phyloP scores from a whole-genome alignment of 2,797 vertebrate genomes.

The Anableps anableps region DNA sequence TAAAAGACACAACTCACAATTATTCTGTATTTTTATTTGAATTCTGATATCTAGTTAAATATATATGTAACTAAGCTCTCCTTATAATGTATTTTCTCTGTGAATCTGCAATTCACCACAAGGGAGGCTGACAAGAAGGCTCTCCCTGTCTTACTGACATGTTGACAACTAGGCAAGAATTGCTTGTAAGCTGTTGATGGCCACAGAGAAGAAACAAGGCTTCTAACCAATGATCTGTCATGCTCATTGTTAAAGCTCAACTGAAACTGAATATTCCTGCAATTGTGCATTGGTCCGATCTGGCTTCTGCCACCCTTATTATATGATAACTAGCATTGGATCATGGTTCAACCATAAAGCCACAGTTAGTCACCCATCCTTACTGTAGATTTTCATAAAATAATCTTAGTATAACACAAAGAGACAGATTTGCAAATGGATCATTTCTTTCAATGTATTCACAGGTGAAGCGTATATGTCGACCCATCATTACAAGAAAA shows the following conservation, averaged over 20 bases:
- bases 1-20: not conserved
- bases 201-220: conserved; percentile 26
- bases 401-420: not conserved
- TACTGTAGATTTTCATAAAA: conserved; percentile 1
- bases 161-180: conserved; percentile 34
- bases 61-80: not conserved
- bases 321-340: conserved; percentile 11
- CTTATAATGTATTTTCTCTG: not conserved
- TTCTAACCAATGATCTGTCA: conserved; percentile 43
- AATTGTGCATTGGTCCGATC: conserved; percentile 16
- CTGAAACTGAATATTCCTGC: conserved; percentile 29
- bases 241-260: conserved; percentile 45
- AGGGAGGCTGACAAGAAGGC: conserved; percentile 16
- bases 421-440: not conserved
- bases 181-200: conserved; percentile 28
- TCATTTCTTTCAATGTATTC: conserved; percentile 15
- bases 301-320: conserved; percentile 25
- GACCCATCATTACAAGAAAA: conserved; percentile 9
- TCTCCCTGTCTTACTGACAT: conserved; percentile 29
- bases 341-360: conserved; percentile 19
- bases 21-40: not conserved
- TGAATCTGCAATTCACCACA: conserved; percentile 7
- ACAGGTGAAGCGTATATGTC: conserved; percentile 6
- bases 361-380: not conserved
- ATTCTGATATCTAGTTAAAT: not conserved